These are phyloP conservation scores for Thyatira batis DNA, from an alignment of 2,888 invertebrate genomes.

Conservation along the genomic window DNA sequence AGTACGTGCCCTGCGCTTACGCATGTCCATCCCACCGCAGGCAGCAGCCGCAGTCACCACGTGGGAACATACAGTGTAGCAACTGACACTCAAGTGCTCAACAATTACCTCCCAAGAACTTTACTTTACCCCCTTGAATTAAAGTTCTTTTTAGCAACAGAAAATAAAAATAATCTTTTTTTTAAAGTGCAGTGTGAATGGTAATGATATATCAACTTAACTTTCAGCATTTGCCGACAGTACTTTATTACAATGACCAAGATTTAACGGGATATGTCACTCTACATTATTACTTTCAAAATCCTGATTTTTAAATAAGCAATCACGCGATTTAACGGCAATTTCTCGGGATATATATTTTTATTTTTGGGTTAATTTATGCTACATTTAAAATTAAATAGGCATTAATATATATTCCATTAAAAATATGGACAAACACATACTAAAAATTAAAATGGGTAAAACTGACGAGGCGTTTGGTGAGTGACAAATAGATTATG, in stretches of 20 bases:
- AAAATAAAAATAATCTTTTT: too few relatives aligned
- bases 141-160: neutral
- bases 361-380: neutral
- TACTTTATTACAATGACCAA: neutral
- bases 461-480: too few relatives aligned
- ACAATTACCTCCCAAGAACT: too few relatives aligned
- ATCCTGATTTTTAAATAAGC: neutral
- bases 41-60: slow-evolving; percentile 25
- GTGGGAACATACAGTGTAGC: slow-evolving; percentile 13
- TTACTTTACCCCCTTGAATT: neutral
- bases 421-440: too few relatives aligned
- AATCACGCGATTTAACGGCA: neutral
- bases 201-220: neutral
- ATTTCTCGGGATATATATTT: neutral
- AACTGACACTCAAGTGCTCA: neutral
- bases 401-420: too few relatives aligned
- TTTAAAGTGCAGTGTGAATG: too few relatives aligned
- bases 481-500: too few relatives aligned
- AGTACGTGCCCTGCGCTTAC: slow-evolving; percentile 32
- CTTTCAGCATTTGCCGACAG: neutral
- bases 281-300: neutral
- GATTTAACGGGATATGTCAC: neutral
- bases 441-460: too few relatives aligned
- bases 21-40: slow-evolving; percentile 27
- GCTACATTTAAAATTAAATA: too few relatives aligned